Conservation (phyloP, 2,113 vertebrate genomes). For the Furnarius figulus region DNA sequence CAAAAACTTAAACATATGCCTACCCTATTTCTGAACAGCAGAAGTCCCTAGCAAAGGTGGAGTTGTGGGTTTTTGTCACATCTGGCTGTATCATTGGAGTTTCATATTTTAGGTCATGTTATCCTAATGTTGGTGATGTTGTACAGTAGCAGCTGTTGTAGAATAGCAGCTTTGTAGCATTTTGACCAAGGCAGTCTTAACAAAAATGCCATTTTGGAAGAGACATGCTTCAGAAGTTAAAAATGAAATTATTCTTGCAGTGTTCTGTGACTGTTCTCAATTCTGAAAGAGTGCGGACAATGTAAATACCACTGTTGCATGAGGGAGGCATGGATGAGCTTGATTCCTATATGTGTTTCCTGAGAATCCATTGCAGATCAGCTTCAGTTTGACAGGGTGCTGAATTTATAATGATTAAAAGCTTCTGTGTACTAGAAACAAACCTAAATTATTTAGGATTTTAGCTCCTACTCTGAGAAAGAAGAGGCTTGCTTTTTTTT, state of each 20-base stretch:
- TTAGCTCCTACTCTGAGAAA: not conserved
- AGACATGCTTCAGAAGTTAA: not conserved
- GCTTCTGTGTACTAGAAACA: not conserved
- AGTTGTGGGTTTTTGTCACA: not conserved
- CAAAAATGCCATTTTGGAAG: not conserved
- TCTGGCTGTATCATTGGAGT: not conserved
- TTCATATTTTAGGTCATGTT: not conserved
- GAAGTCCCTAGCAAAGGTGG: not conserved
- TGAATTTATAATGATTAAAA: conserved; percentile 8
- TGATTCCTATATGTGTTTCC: not conserved
- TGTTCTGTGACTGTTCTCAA: not conserved
- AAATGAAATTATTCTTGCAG: not conserved
- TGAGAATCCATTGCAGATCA: not conserved
- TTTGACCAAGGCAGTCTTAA: not conserved
- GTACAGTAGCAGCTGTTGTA: not conserved
- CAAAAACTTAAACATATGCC: not conserved
- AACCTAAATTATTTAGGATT: not conserved
- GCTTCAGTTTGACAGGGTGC: not conserved
- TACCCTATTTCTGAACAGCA: not conserved
- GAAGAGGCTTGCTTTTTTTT: not conserved
- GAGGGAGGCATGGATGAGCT: not conserved
- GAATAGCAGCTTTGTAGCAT: not conserved
- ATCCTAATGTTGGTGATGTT: not conserved
- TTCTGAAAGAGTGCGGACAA: not conserved
- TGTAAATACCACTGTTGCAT: not conserved